These are phyloP conservation scores for Arizona elegans DNA, from an alignment of 2,113 vertebrate genomes.

Conservation along the genomic window DNA sequence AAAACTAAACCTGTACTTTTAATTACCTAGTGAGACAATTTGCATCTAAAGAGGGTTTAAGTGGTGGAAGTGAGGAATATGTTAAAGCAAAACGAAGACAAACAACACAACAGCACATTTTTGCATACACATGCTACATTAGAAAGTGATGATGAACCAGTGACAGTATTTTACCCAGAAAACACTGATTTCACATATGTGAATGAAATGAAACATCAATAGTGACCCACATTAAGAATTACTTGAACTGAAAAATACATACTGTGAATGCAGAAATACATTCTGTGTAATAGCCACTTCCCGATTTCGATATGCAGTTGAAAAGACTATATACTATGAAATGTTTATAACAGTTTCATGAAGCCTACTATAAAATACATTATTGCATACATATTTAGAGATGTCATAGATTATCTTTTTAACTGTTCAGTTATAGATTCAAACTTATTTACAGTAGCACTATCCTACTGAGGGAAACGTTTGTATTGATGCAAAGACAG, in stretches of 20 bases:
- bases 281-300: constrained; percentile 9
- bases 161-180: background rate
- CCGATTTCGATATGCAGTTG: constrained; percentile 25
- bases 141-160: background rate
- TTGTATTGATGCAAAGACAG: background rate
- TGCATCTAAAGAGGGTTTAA: background rate
- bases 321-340: constrained; percentile 20
- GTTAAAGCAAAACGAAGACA: background rate
- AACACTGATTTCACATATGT: background rate
- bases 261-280: constrained; percentile 21
- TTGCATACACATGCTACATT: background rate
- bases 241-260: constrained; percentile 26
- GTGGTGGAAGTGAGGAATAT: background rate
- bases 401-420: constrained; percentile 16
- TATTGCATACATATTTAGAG: background rate
- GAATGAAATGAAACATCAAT: background rate
- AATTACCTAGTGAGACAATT: background rate
- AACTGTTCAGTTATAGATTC: background rate
- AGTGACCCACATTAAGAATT: constrained; percentile 19
- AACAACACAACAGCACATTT: background rate
- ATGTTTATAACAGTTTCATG: constrained; percentile 20
- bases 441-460: constrained; percentile 7
- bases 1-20: background rate
- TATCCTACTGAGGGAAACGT: background rate
- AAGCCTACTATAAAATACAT: background rate